A percentile compares a stretch with the other conserved stretches of the same genome.
Conservation (phyloP, 2,113 vertebrate species). For the Tiliqua scincoides region DNA sequence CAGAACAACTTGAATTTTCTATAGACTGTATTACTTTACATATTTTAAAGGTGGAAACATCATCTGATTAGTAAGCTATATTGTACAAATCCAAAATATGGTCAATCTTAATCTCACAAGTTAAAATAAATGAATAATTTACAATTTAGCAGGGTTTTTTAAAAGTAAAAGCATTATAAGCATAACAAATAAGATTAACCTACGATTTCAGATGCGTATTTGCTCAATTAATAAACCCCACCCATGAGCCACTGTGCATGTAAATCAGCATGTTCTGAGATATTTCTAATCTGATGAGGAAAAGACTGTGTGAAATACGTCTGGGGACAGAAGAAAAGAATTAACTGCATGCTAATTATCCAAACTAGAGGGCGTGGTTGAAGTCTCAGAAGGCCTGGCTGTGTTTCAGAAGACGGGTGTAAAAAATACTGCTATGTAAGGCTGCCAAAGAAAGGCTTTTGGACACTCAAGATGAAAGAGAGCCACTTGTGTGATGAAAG, state of each 20-base stretch:
- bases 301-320: not conserved
- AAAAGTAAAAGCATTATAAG: constrained; percentile 66
- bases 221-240: constrained; percentile 64
- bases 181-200: constrained; percentile 73
- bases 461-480: too few species aligned
- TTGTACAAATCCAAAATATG: constrained; percentile 42
- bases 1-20: not conserved
- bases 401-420: not conserved
- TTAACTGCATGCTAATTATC: rapidly evolving
- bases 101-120: constrained; percentile 15
- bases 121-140: constrained; percentile 71
- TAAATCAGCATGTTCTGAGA: constrained; percentile 23
- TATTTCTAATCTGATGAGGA: constrained; percentile 57
- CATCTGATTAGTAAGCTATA: constrained; percentile 34
- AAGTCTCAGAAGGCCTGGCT: not conserved
- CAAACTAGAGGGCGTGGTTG: not conserved
- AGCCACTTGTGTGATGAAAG: too few species aligned
- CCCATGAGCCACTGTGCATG: constrained; percentile 45
- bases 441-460: too few species aligned
- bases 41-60: constrained; percentile 22
- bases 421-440: too few species aligned
- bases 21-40: constrained; percentile 9
- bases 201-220: constrained; percentile 63
- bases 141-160: constrained; percentile 72
- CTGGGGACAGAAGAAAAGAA: not conserved